Evolutionary conservation across 2,113 vertebrate species (phyloP).

Genomic region (Boulengerochromis microlepis): DNA sequence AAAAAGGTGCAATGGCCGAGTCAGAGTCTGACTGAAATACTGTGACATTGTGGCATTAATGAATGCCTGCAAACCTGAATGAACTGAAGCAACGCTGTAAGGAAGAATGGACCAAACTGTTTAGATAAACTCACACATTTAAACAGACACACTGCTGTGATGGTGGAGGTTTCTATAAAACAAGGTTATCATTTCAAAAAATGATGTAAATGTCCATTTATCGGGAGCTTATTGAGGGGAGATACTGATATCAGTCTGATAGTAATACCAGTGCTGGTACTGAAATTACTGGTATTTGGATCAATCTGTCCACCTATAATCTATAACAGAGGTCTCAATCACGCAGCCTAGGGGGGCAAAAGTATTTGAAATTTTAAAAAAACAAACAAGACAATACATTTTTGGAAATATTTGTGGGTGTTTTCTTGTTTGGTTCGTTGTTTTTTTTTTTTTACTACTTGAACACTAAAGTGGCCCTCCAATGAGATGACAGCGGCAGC

Average conservation of each 20-base stretch:
- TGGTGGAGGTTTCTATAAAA: background rate
- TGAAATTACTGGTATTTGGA: background rate
- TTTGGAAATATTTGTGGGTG: background rate
- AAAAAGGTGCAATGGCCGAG: background rate
- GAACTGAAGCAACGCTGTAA: background rate
- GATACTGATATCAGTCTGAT: background rate
- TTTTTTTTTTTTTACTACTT: background rate
- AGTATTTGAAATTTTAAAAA: background rate
- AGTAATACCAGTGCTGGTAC: background rate
- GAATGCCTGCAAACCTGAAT: background rate
- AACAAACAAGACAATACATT: background rate
- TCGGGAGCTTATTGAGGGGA: background rate
- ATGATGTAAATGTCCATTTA: background rate
- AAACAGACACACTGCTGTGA: background rate
- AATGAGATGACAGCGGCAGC: background rate
- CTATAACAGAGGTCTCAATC: background rate
- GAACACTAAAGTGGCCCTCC: background rate
- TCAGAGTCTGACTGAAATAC: background rate
- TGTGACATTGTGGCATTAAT: background rate
- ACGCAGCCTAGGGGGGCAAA: background rate
- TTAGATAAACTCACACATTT: background rate
- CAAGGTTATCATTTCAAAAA: background rate
- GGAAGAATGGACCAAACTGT: background rate
- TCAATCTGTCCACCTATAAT: background rate
- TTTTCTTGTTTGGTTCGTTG: background rate